Evolutionary conservation across 2,113 vertebrate genomes (phyloP).

Genomic region (Pluvialis apricaria): DNA sequence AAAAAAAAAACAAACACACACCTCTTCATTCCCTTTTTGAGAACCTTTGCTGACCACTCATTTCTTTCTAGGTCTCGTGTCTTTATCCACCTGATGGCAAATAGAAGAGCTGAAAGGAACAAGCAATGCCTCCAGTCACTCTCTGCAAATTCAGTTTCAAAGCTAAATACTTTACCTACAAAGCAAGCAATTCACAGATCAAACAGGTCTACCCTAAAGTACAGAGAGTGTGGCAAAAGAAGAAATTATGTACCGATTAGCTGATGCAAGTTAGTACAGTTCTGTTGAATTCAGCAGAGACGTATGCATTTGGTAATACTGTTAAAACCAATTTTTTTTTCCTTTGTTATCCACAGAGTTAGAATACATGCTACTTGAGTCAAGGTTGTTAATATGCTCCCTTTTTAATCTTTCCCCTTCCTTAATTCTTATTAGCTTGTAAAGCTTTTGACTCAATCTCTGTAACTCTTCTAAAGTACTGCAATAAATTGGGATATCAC

Average conservation of each 20-base stretch:
- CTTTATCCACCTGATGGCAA: background rate
- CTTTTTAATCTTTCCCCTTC: background rate
- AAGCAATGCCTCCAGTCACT: background rate
- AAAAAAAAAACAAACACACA: rapidly evolving
- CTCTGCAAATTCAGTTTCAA: background rate
- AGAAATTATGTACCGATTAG: background rate
- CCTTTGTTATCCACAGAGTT: background rate
- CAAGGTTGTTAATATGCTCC: background rate
- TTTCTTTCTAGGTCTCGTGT: background rate
- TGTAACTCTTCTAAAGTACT: background rate
- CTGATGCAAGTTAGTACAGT: background rate
- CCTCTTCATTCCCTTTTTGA: background rate
- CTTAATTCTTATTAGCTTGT: background rate
- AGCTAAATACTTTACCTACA: background rate
- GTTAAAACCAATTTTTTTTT: background rate
- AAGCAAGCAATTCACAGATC: background rate
- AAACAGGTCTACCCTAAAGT: background rate
- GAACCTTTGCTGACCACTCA: background rate
- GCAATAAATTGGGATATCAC: background rate
- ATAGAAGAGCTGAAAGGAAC: background rate
- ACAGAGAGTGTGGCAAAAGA: background rate
- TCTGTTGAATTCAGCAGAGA: background rate
- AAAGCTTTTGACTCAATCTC: background rate
- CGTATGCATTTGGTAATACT: background rate
- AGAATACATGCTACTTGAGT: background rate